Base-by-base conservation (phyloP, 2,888 invertebrate genomes). In the Laothoe populi region DNA sequence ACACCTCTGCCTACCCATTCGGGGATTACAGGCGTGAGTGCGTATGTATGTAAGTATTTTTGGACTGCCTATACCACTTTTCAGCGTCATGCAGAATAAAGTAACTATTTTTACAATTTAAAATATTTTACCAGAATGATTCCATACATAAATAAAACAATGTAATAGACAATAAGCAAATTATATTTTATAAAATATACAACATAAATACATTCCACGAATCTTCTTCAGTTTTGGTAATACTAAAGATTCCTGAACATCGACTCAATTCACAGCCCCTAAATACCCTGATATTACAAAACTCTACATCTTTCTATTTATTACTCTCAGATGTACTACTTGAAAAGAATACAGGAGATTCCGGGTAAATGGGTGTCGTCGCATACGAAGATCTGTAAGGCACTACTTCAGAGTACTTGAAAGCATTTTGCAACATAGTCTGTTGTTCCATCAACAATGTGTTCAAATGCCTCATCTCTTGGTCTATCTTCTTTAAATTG, bases 391-490 rank as follows among this genome's bases (percentile, higher is more conserved):
- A 68, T 60, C 77, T 79, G 8, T 84, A 83, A 0, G 84, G 78
- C 13, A 76, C 62, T 4, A 81, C 59, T 42, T 84, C 84, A 1
- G 75, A 73, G 19, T 71, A 73, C 63, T 90, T 90, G 16, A 91
- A 73, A 62, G 92, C 72, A 62, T 78, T 87, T 60, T 89, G 88
- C 48, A 93, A 63, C 62, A 92, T 70, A 57, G 78, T 80, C 61
- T 92, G 92, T 64, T 93, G 93, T 42, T 87, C 90, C 74, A 89
- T 77, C 40, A 93, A 63, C 61, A 93, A 66, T 0, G 84, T 93
- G 74, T 95, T 95, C 70, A 96, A 82, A 78, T 96, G 96, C 68
- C 94, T 93, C 77, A 96, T 94, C 81, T 96, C 96, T 75, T 95
- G 95, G 38, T 95, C 94, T 64, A 96, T 93, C 67, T 94, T 94